Conservation (phyloP, 2,113 vertebrate species). For the Ictalurus punctatus region DNA sequence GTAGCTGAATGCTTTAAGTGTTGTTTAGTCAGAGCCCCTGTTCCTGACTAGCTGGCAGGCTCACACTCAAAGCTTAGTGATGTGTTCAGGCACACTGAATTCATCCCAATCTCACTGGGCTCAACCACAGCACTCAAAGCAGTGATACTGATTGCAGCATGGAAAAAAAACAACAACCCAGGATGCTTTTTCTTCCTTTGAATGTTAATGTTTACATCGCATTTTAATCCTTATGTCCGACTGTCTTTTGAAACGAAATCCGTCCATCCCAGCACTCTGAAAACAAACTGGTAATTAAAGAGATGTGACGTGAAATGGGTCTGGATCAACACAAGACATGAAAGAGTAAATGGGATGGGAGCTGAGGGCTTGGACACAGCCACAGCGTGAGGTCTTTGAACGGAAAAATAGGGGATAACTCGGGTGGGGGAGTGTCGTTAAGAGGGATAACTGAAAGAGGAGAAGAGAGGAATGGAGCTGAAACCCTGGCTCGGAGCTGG, state of each 20-base stretch:
- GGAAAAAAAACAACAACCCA: not conserved
- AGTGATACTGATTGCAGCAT: conserved; percentile 54
- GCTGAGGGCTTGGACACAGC: conserved; percentile 48
- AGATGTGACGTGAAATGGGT: conserved; percentile 45
- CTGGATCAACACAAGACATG: conserved; percentile 41
- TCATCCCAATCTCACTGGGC: conserved; percentile 52
- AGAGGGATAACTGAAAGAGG: conserved; percentile 17
- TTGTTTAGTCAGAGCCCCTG: conserved; percentile 51
- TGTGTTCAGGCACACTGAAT: conserved; percentile 54
- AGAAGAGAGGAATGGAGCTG: conserved; percentile 37
- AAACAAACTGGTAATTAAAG: conserved; percentile 52
- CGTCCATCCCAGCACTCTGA: conserved; percentile 31
- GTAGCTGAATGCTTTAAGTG: conserved; percentile 56
- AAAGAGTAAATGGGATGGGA: conserved; percentile 50
- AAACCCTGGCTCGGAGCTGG: conserved; percentile 36
- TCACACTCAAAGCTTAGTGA: conserved; percentile 52
- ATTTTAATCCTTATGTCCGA: conserved; percentile 45
- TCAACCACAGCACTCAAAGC: conserved; percentile 45
- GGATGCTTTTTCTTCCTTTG: conserved; percentile 33
- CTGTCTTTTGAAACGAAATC: conserved; percentile 44
- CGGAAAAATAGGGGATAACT: conserved; percentile 39
- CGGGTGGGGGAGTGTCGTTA: conserved; percentile 4
- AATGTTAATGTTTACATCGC: conserved; percentile 52
- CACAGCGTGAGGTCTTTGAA: conserved; percentile 57
- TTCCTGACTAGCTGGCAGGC: conserved; percentile 52